Percentiles rank a stretch among this genome's conserved stretches.
phyloP scores from a whole-genome alignment of 2,888 invertebrate genomes.

The Junonia oenone region DNA sequence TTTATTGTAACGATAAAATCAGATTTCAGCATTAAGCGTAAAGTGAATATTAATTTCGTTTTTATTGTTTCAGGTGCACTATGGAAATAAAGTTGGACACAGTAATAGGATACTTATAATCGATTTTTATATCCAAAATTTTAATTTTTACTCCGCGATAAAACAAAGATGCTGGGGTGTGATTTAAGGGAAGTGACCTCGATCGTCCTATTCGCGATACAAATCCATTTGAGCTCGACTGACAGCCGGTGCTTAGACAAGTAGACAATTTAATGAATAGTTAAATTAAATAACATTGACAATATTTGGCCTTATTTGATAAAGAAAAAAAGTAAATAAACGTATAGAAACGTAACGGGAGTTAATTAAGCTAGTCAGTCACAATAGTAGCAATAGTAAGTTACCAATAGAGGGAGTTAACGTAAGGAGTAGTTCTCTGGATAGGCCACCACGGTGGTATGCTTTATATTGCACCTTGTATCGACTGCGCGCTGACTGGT shows the following conservation, averaged over 20 bases:
- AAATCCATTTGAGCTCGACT: constrained; percentile 66
- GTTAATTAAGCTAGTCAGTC: constrained; percentile 63
- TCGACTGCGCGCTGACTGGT: constrained; percentile 80
- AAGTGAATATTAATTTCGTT: constrained; percentile 33
- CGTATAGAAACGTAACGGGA: constrained; percentile 32
- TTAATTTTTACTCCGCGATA: constrained; percentile 48
- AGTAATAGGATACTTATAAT: constrained; percentile 42
- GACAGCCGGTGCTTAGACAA: constrained; percentile 76
- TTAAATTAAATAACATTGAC: constrained; percentile 30
- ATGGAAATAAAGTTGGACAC: constrained; percentile 51
- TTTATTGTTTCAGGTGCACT: constrained; percentile 73
- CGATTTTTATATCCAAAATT: constrained; percentile 38
- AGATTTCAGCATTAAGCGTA: constrained; percentile 28
- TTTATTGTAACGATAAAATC: constrained; percentile 34
- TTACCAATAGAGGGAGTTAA: constrained; percentile 57
- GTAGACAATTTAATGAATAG: constrained; percentile 46
- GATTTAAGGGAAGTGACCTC: constrained; percentile 65
- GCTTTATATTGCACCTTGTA: constrained; percentile 77
- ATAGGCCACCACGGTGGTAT: constrained; percentile 74
- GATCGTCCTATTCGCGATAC: constrained; percentile 50
- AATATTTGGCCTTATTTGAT: constrained; percentile 44
- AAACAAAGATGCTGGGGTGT: constrained; percentile 76
- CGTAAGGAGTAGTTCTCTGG: constrained; percentile 44
- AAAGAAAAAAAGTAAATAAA: constrained; percentile 26
- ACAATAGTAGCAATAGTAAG: constrained; percentile 57